phyloP scores from a whole-genome alignment of 2,797 vertebrate genomes.

The Sebastes hubbsi region DNA sequence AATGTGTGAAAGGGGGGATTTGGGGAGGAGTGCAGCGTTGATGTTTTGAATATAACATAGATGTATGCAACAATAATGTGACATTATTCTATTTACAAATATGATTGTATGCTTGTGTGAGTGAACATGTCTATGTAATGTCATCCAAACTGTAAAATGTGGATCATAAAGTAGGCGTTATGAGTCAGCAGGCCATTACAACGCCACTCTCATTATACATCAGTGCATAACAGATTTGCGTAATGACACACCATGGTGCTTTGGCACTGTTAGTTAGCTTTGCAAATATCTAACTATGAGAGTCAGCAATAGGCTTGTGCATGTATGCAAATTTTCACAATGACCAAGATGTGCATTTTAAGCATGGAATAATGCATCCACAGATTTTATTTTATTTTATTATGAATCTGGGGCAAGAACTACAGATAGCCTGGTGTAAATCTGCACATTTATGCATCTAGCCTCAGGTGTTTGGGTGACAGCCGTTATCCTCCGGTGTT shows the following conservation, averaged over 20 bases:
- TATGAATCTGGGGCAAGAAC: not conserved
- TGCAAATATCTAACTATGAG: not conserved
- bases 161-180: not conserved
- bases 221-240: not conserved
- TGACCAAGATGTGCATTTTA: not conserved
- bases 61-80: not conserved
- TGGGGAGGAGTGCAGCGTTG: not conserved
- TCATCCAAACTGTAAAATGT: not conserved
- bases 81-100: not conserved
- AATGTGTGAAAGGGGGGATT: not conserved
- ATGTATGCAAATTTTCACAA: not conserved
- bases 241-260: not conserved
- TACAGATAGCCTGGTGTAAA: constrained; percentile 2
- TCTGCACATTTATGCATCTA: not conserved
- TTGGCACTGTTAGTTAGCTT: not conserved
- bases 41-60: not conserved
- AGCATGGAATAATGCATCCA: not conserved
- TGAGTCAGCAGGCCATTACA: not conserved
- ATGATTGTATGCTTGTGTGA: not conserved
- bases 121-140: not conserved
- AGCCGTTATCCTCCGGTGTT: not conserved
- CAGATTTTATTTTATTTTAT: not conserved
- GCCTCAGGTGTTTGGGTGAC: constrained; percentile 1
- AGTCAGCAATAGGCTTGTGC: not conserved
- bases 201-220: not conserved